These are phyloP conservation scores for Denticeps clupeoides DNA, from an alignment of 2,797 vertebrate species.

Conservation along the genomic window DNA sequence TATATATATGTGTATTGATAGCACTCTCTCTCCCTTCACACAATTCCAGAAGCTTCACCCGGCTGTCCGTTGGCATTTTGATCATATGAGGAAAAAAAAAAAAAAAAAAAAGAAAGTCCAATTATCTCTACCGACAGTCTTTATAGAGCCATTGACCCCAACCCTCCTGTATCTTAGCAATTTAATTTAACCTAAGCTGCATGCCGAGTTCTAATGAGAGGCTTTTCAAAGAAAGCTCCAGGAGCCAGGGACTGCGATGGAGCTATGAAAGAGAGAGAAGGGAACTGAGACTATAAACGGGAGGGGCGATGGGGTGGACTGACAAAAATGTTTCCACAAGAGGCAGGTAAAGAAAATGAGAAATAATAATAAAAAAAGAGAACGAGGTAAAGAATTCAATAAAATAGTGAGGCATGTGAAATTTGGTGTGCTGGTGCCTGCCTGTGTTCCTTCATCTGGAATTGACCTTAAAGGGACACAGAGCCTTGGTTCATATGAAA, in stretches of 20 bases:
- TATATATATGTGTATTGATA: background rate
- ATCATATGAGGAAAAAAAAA: constrained; percentile 33
- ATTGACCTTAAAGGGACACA: too few relatives aligned
- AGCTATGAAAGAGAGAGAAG: background rate
- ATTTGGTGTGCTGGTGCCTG: too few relatives aligned
- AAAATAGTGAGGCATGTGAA: too few relatives aligned
- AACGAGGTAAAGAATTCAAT: too few relatives aligned
- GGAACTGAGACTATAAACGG: too few relatives aligned
- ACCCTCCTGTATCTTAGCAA: constrained; percentile 54
- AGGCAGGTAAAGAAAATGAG: too few relatives aligned
- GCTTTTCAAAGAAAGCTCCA: constrained; percentile 51
- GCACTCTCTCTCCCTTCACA: background rate
- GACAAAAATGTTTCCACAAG: too few relatives aligned
- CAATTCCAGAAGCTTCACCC: background rate
- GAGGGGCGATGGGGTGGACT: too few relatives aligned
- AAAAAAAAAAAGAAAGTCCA: constrained; percentile 28
- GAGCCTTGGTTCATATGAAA: too few relatives aligned
- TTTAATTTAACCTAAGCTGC: constrained; percentile 58
- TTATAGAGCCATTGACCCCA: constrained; percentile 55
- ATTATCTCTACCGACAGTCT: constrained; percentile 58
- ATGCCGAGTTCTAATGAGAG: constrained; percentile 56
- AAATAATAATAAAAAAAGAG: too few relatives aligned
- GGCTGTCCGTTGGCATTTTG: constrained; percentile 47
- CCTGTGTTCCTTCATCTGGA: too few relatives aligned
- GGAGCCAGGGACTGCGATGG: constrained; percentile 7